These are phyloP conservation scores for Callosobruchus maculatus DNA, from an alignment of 2,888 invertebrate species.

Conservation along the genomic window DNA sequence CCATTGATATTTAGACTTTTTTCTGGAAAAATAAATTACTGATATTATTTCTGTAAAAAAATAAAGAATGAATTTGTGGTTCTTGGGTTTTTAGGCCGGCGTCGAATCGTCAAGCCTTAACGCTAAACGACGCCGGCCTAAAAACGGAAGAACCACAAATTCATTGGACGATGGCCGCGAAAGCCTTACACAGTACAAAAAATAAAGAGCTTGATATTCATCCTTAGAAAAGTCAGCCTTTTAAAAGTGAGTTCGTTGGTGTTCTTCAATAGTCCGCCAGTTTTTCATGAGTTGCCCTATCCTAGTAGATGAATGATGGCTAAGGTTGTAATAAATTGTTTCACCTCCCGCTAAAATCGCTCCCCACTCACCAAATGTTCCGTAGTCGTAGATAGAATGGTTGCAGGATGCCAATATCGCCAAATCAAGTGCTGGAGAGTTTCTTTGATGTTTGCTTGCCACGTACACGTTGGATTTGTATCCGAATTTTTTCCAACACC, in stretches of 20 bases:
- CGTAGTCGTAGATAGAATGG: constrained; percentile 54
- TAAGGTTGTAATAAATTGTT: constrained; percentile 49
- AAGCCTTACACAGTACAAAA: too few relatives aligned
- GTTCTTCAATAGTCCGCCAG: constrained; percentile 43
- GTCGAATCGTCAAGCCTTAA: too few relatives aligned
- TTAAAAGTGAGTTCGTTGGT: constrained; percentile 13
- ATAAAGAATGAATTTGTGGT: too few relatives aligned
- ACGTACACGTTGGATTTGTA: constrained; percentile 45
- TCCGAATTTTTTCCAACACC: constrained; percentile 48
- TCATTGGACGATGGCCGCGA: too few relatives aligned
- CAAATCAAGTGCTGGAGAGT: constrained; percentile 48
- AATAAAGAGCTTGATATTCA: constrained; percentile 10
- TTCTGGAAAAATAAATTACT: constrained; percentile 11
- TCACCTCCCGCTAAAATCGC: constrained; percentile 53
- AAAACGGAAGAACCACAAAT: too few relatives aligned
- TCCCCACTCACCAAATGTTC: constrained; percentile 54
- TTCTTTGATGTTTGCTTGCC: constrained; percentile 41
- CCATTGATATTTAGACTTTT: not conserved
- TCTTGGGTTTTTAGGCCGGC: too few relatives aligned
- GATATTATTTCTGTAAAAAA: constrained; percentile 17
- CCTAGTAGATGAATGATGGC: constrained; percentile 44
- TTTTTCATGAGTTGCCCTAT: constrained; percentile 48
- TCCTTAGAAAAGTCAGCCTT: constrained; percentile 21
- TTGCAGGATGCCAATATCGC: constrained; percentile 53
- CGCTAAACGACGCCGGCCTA: too few relatives aligned